Evolutionary conservation across 2,797 vertebrate species (phyloP), one percentile per base, ranked within the genome.

Genomic region (Xyrichtys novacula): DNA sequence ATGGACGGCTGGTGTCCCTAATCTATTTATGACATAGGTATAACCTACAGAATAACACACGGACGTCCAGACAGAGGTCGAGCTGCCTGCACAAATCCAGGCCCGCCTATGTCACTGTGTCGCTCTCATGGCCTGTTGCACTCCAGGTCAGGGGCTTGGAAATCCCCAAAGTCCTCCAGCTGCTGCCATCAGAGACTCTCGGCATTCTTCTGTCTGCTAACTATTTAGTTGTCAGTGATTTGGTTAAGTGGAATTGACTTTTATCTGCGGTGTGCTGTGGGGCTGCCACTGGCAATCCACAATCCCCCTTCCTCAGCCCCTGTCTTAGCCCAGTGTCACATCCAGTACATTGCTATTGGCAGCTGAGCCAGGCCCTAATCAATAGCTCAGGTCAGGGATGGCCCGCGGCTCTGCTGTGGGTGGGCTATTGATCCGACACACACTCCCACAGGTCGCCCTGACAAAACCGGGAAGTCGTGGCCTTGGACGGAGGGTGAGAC

Each of bases 201-300:
- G 68, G 91, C 93, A 96, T 96, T 94, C 95, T 94, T 96, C 93
- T 91, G 89, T 95, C 93, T 94, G 91, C 86, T 93, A 96, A 97
- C 96, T 96, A 97, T 97, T 97, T 97, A 96, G 96, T 97, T 95
- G 96, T 96, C 95, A 95, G 94, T 94, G 95, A 94, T 96, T 97
- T 96, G 91, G 91, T 96, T 98, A 97, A 97, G 95, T 97, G 95
- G 94, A 96, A 97, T 97, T 97, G 96, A 97, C 96, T 97, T 97
- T 97, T 97, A 94, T 95, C 94, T 94, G 92, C 76, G 80, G 67
- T 90, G 90, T 93, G 95, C 94, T 95, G 85, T 90, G 87, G 92
- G 85, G 94, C 93, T 96, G 96, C 97, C 96, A 97, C 91, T 83
- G 94, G 95, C 91, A 68, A 94, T 95, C 93, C 93, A 93, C 42